Evolutionary conservation across 2,888 invertebrate species (phyloP), one percentile per base, ranked within the genome.

Genomic region (Eristalis pertinax): DNA sequence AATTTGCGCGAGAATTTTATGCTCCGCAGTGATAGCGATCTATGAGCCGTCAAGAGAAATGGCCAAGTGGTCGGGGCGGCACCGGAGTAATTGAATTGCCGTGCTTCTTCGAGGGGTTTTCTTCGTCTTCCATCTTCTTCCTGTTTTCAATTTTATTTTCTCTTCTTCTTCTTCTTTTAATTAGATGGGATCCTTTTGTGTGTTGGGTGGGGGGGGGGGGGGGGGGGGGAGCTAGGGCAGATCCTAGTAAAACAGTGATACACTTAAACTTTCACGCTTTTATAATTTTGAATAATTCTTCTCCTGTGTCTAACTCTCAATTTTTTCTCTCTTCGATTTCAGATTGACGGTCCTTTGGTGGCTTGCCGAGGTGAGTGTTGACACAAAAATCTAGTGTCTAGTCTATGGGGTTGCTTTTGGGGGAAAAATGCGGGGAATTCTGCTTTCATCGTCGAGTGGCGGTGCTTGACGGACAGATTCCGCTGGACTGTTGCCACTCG

Each of bases 1-100:
- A 84, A 84, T 83, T 84, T 84, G 84, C 35, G 74, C 63, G 74
- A 70, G 70, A 87, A 84, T 87, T 87, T 87, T 75, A 87, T 80
- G 87, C 84, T 80, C 64, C 50, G 15, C 72, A 63, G 56, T 80
- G 78, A 86, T 86, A 74, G 86, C 69, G 56, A 82, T 85, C 85
- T 82, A 77, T 77, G 74, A 73, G 64, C 50, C 50, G 50, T 50
- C 50, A 60, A 60, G 43, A 75, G 68, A 26, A n/a, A 67, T 32
- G 15, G 41, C 24, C 78, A 79, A 72, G 67, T 26, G 38, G 81
- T 58, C 70, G 50, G 7, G 15, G 0, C n/a, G n/a, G n/a, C 43
- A 75, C 38, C 79, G 62, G 68, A 75, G 74, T 84, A 87, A 87
- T 87, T 87, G 79, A 84, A 87, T 84, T 70, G 72, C 76, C 62